A percentile compares a stretch with the other conserved stretches of the same genome.
Conservation (phyloP, 2,888 invertebrate species). For the Acronicta aceris region DNA sequence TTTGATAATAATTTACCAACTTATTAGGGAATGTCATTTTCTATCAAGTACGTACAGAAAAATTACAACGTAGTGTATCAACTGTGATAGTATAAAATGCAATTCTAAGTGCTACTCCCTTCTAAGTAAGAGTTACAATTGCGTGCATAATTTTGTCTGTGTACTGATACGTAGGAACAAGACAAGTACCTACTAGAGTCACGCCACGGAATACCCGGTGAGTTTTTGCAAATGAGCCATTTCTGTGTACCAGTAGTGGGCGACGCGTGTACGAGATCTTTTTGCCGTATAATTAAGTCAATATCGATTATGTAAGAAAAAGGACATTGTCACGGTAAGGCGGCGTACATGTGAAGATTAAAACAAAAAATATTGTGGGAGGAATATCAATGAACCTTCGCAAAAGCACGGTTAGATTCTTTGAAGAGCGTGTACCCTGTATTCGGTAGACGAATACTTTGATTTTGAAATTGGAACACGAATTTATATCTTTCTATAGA, state of each 20-base stretch:
- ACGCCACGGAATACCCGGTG: slow-evolving; percentile 52
- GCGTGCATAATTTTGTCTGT: slow-evolving; percentile 42
- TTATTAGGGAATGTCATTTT: slow-evolving; percentile 19
- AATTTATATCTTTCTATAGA: not conserved
- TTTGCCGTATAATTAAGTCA: slow-evolving; percentile 57
- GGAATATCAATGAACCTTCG: slow-evolving; percentile 15
- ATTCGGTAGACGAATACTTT: too few species aligned
- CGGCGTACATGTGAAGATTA: slow-evolving; percentile 31
- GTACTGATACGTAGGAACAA: slow-evolving; percentile 5
- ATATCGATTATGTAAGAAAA: slow-evolving; percentile 53
- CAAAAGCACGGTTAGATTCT: slow-evolving; percentile 18
- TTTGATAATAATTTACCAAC: too few species aligned
- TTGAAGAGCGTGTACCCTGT: not conserved
- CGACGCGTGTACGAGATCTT: slow-evolving; percentile 47
- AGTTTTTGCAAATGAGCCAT: slow-evolving; percentile 48
- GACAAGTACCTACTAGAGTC: slow-evolving; percentile 35
- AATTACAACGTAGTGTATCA: too few species aligned
- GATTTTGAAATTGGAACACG: not conserved
- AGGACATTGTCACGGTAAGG: slow-evolving; percentile 30
- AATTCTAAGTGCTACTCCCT: not conserved
- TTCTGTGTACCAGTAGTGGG: slow-evolving; percentile 47
- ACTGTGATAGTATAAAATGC: not conserved
- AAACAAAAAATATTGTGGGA: slow-evolving; percentile 38
- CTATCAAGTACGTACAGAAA: not conserved
- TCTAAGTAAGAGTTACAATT: slow-evolving; percentile 19